Base-by-base conservation (phyloP, 1,140 invertebrate genomes). In the Temnothorax curvispinosus region DNA sequence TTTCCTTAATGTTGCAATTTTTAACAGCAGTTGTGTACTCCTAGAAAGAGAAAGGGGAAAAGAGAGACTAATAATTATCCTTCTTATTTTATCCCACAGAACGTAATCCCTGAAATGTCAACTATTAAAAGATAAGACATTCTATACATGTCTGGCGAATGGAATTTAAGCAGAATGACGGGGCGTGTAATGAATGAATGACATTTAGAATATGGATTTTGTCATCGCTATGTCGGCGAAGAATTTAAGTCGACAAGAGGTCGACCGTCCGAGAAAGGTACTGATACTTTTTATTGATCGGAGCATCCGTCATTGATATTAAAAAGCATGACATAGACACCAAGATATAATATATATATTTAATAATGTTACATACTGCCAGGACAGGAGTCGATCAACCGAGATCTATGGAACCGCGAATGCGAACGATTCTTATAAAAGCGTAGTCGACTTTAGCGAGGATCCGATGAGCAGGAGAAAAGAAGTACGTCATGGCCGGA, bases 41-140 rank as follows among this genome's bases (percentile, higher is more conserved):
- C 3, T 41, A 44, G 27, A 18, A 21, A 8, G 21, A 41, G 38
- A 58, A 27, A 38, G 8, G 18, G 15, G 18, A 5, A n/a, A 2
- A 38, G 60, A 62, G 27, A 62, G 13, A 18, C 13, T 77, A 60
- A 18, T 44, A 0, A 44, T 27, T 41, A 6, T 47, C 47, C 15
- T 35, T 77, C 38, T 77, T 77, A 60, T 77, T 77, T 60, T 32
- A 77, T 47, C 21, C 41, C 21, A 44, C 47, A 77, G 13, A 60
- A 2, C 7, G 7, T 60, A 21, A 41, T 44, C 38, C 13, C 21
- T 38, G 27, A 60, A 76, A 67, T 38, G 9, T 41, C 11, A 6
- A 44, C 74, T 58, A 74, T 75, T 75, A 62, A 77, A 77, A 77
- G 56, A 60, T 52, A 11, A 60, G 38, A 15, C 41, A 32, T 27